Evolutionary conservation across 2,113 vertebrate genomes (phyloP).

Genomic region (Paraplagusia blochii): DNA sequence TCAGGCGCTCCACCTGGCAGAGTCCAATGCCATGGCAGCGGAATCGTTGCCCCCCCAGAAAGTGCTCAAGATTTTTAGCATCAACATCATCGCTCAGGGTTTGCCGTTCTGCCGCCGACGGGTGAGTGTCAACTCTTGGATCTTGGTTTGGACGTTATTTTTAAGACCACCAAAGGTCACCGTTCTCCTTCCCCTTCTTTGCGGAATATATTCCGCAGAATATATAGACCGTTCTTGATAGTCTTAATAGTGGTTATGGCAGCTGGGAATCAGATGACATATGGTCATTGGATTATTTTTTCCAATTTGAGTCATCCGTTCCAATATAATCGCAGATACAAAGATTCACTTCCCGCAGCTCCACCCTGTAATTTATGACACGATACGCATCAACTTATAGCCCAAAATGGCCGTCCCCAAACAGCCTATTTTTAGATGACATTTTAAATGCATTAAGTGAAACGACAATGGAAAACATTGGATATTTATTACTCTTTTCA

Average conservation of each 20-base stretch:
- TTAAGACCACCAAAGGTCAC: conserved; percentile 26
- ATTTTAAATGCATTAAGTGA: conserved; percentile 13
- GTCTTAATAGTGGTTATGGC: too few relatives aligned
- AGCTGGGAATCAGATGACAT: background rate
- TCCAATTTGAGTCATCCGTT: background rate
- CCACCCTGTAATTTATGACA: conserved; percentile 32
- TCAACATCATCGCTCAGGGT: conserved; percentile 96
- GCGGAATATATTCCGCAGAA: too few relatives aligned
- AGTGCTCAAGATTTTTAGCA: conserved; percentile 96
- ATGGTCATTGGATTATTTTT: conserved; percentile 8
- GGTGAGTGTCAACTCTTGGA: conserved; percentile 83
- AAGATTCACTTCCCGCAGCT: conserved; percentile 3
- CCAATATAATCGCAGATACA: conserved; percentile 1
- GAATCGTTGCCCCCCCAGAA: conserved; percentile 88
- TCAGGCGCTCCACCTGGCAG: conserved; percentile 80
- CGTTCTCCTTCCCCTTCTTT: background rate
- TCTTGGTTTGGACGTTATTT: conserved; percentile 5
- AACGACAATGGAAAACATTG: too few relatives aligned
- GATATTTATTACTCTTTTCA: too few relatives aligned
- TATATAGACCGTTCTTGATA: too few relatives aligned
- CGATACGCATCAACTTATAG: conserved; percentile 37
- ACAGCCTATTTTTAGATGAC: conserved; percentile 70
- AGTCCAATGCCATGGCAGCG: conserved; percentile 78
- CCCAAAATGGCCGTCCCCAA: conserved; percentile 69
- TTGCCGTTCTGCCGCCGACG: conserved; percentile 94